Evolutionary conservation across 1,140 invertebrate genomes (phyloP), one percentile per base, ranked within the genome.

Genomic region (Apis laboriosa): DNA sequence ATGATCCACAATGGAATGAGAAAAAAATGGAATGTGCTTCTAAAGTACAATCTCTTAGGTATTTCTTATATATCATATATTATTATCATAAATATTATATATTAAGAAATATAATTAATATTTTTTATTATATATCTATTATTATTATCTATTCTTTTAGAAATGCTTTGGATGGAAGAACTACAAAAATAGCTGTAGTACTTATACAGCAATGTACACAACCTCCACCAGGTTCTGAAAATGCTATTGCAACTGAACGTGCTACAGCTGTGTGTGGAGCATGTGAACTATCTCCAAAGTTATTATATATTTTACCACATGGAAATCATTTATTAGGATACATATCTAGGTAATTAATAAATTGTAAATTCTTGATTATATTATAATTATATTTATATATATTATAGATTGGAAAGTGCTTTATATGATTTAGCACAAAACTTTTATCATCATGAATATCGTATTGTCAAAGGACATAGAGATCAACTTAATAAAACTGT

Each of bases 21-120:
- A 99, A 98, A 90, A 98, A 98, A 91, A 96, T 98, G 88, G 98
- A 99, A 94, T 99, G 98, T 94, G 97, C 97, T 11, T 97, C 97
- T 2, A 96, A 97, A 91, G 96, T 99, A n/a, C 97, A 99, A 92
- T 96, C 97, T 43, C 95, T 99, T 70, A 97, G 97, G 97, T 97
- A 94, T 85, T 56, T 83, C 77, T 66, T 81, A 53, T 81, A 53
- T 51, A 74, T 75, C 17, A 49, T 13, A 49, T 55, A 21, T 8
- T 63, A 19, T 43, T 55, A 21, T 8, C 53, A 19, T 43, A 19
- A 13, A 76, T 70, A 55, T 43, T 55, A 51, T 55, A 43, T 76
- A 56, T 81, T 73, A 61, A 58, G 58, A 19, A 61, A 9, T 78
- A 24, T 77, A 53, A 53, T 67, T 49, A 13, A 72, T 68, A 70